Base-by-base conservation (phyloP, 1,140 invertebrate species). In the Bilobella aurantiaca region DNA sequence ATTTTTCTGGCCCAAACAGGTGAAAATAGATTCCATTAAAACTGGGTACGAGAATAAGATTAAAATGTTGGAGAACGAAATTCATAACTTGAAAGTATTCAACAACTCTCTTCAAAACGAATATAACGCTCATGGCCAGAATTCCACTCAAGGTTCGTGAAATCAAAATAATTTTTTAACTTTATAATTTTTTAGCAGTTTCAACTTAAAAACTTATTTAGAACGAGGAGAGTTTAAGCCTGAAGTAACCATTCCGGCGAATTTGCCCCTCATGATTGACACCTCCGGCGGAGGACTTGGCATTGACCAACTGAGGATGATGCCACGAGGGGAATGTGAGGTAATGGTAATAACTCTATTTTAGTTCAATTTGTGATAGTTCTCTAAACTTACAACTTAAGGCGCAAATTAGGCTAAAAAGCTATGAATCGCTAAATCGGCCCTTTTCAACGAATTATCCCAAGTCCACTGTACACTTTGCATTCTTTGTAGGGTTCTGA, bases 311-410 rank as follows among this genome's bases (percentile, higher is more conserved):
- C 25, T 73, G 16, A 42, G 71, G 63, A 68, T 73, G 66, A 69
- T 73, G n/a, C 71, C 71, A 18, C 27, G 71, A n/a, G 71, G 71
- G 12, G 71, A 73, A 65, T 69, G 71, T 47, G 71, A 73, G 61
- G 71, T 73, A 69, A 31, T 14, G 46, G 3, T 8, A 53, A 5
- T 23, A 53, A 16, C 5, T 18, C 23, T 53, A 5, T 18, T 16
- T 25, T 56, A n/a, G n/a, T n/a, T n/a, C n/a, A n/a, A n/a, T n/a
- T n/a, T n/a, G n/a, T n/a, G n/a, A n/a, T n/a, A n/a, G n/a, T n/a
- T n/a, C n/a, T n/a, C n/a, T n/a, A n/a, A n/a, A n/a, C n/a, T n/a
- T n/a, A n/a, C n/a, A n/a, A n/a, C n/a, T n/a, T n/a, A n/a, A n/a
- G n/a, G n/a, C 14, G 49, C 23, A 56, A 14, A 32, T 53, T 56